Evolutionary conservation across 2,888 invertebrate genomes (phyloP).

Genomic region (Bedellia somnulentella): DNA sequence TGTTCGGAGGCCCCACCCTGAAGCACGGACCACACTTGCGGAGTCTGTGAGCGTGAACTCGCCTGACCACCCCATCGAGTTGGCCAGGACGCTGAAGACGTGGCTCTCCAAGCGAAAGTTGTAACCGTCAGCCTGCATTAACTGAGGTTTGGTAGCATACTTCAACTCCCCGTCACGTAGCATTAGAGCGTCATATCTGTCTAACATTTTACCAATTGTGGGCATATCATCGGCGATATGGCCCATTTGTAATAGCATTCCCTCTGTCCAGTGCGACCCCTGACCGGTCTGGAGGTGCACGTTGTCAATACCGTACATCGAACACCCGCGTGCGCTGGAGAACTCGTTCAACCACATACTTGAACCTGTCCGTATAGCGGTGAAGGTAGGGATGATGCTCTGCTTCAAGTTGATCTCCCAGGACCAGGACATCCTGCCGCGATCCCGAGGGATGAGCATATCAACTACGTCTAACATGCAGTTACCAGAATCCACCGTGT

Average conservation of each 20-base stretch:
- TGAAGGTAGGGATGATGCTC: neutral
- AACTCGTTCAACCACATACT: neutral
- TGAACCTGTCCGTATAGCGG: neutral
- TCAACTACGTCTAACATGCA: neutral
- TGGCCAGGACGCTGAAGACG: neutral
- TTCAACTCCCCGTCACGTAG: neutral
- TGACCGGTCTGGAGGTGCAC: neutral
- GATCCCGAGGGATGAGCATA: neutral
- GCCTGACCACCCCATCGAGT: neutral
- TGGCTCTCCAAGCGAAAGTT: neutral
- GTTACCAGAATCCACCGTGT: neutral
- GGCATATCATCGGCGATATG: too few relatives aligned
- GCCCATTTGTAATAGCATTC: neutral
- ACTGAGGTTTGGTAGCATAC: neutral
- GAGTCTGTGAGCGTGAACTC: neutral
- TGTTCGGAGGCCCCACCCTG: neutral
- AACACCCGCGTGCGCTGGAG: neutral
- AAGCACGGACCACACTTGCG: neutral
- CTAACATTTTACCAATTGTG: too few relatives aligned
- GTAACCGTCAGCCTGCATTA: neutral
- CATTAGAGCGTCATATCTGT: neutral
- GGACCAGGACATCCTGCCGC: neutral
- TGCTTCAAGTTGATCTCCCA: neutral
- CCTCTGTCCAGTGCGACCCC: neutral
- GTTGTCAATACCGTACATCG: neutral